Evolutionary conservation across 2,888 invertebrate genomes (phyloP).

Genomic region (Blomia tropicalis): DNA sequence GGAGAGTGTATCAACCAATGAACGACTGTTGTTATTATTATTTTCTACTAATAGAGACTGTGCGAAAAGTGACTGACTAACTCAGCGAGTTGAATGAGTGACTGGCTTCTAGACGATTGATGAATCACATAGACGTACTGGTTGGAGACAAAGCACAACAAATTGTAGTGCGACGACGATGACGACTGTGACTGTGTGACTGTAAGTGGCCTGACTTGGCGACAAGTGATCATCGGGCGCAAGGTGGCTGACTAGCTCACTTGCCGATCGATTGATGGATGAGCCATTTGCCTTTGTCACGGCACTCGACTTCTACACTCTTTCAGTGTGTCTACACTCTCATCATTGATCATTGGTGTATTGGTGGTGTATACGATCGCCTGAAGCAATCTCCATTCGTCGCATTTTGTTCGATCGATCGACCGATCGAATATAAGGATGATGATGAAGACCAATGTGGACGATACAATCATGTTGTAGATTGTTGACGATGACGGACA

Average conservation of each 20-base stretch:
- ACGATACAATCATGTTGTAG: too few relatives aligned
- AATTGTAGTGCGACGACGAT: not conserved
- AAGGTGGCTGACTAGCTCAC: conserved; percentile 4
- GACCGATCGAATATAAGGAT: too few relatives aligned
- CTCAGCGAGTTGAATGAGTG: not conserved
- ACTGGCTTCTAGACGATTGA: conserved; percentile 2
- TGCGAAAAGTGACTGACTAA: too few relatives aligned
- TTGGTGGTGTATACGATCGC: too few relatives aligned
- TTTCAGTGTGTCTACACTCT: not conserved
- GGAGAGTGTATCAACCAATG: too few relatives aligned
- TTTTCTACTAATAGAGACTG: too few relatives aligned
- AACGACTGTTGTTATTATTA: too few relatives aligned
- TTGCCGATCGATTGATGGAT: conserved; percentile 15
- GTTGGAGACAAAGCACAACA: conserved; percentile 8
- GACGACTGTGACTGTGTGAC: not conserved
- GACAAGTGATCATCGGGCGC: conserved; percentile 10
- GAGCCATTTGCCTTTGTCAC: conserved; percentile 13
- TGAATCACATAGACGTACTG: not conserved
- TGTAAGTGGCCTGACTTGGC: not conserved
- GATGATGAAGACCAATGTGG: too few relatives aligned
- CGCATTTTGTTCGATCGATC: too few relatives aligned
- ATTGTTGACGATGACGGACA: not conserved
- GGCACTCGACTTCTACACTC: conserved; percentile 11
- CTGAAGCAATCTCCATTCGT: too few relatives aligned
- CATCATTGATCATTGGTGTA: too few relatives aligned